These are phyloP conservation scores for Pandemis cinnamomeana DNA, from an alignment of 2,888 invertebrate species.

Conservation along the genomic window DNA sequence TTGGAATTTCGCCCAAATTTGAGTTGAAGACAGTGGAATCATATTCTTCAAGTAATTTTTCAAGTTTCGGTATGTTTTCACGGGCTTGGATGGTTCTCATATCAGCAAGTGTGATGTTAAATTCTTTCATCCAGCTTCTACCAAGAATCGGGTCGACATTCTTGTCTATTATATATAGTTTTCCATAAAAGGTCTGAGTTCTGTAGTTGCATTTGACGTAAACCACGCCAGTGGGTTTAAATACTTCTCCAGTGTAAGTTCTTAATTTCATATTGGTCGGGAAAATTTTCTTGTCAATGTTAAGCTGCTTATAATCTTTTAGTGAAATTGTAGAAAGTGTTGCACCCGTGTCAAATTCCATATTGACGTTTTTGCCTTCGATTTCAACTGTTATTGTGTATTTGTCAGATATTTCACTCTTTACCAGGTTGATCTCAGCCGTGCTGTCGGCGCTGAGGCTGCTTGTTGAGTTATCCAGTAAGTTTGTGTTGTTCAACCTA, in stretches of 20 bases:
- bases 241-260: slow-evolving; percentile 1
- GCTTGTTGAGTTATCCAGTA: neutral
- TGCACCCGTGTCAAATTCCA: slow-evolving; percentile 32
- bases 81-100: no score
- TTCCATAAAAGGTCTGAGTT: neutral
- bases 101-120: no score
- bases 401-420: neutral
- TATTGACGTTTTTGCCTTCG: neutral
- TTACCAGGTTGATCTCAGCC: neutral
- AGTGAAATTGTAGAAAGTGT: slow-evolving; percentile 24
- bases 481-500: neutral
- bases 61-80: neutral
- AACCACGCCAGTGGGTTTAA: slow-evolving; percentile 8
- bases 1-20: neutral
- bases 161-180: neutral
- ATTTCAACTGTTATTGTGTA: slow-evolving; percentile 18
- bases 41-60: neutral
- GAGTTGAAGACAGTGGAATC: neutral
- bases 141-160: neutral
- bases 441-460: neutral
- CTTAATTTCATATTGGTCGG: slow-evolving; percentile 10
- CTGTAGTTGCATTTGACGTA: neutral
- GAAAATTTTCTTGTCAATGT: slow-evolving; percentile 10
- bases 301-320: neutral
- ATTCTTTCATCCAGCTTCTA: slow-evolving; percentile 25